These are phyloP conservation scores for Xanthia togata DNA, from an alignment of 2,888 invertebrate genomes.

Conservation along the genomic window DNA sequence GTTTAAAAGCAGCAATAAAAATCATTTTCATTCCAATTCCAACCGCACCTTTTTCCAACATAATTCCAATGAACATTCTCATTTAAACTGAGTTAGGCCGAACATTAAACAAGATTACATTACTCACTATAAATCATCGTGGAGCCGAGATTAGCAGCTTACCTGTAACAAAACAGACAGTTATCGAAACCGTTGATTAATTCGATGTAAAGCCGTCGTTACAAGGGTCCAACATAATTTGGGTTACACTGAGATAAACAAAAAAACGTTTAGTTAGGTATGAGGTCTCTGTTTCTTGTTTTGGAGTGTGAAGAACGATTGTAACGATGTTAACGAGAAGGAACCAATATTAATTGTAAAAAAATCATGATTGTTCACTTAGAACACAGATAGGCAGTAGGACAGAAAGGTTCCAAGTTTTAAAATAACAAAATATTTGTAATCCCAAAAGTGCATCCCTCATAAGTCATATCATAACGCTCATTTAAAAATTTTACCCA, in stretches of 20 bases:
- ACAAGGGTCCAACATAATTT: slow-evolving; percentile 45
- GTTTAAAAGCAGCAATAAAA: background rate
- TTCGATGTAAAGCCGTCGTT: slow-evolving; percentile 44
- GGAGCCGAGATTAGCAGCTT: slow-evolving; percentile 58
- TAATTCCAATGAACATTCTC: slow-evolving; percentile 40
- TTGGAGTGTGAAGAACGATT: slow-evolving; percentile 13
- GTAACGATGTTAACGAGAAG: background rate
- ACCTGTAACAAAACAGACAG: slow-evolving; percentile 67
- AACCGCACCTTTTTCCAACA: slow-evolving; percentile 3
- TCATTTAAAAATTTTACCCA: too few relatives aligned
- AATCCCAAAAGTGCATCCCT: too few relatives aligned
- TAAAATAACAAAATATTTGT: background rate
- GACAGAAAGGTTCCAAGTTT: background rate
- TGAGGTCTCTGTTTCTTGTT: slow-evolving; percentile 15
- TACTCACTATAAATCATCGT: slow-evolving; percentile 63
- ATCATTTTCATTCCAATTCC: slow-evolving; percentile 1
- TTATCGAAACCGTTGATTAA: slow-evolving; percentile 61
- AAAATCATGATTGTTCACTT: background rate
- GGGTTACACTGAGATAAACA: slow-evolving; percentile 2
- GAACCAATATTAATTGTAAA: background rate
- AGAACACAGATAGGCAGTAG: background rate
- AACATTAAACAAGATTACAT: slow-evolving; percentile 58
- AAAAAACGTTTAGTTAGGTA: background rate
- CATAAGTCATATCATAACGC: too few relatives aligned
- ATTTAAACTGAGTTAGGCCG: slow-evolving; percentile 28